Percentiles rank a stretch among this genome's conserved stretches.
Conservation (phyloP, 2,113 vertebrate species). For the Pitta sordida region DNA sequence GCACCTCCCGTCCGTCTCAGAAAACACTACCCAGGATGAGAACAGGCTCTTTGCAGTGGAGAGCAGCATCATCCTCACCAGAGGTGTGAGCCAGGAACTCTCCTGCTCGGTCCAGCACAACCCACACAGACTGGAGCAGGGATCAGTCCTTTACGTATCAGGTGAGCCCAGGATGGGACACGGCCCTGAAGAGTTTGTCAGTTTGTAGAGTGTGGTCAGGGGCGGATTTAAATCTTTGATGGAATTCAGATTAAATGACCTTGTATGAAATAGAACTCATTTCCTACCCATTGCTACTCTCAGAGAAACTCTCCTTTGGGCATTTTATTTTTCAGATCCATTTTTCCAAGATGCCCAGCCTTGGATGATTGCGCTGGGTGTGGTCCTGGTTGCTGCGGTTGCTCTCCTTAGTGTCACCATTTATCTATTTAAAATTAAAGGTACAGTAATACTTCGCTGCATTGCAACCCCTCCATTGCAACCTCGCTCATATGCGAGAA, state of each 20-base stretch:
- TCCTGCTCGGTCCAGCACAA: background rate
- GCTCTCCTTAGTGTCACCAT: background rate
- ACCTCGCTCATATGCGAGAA: too few relatives aligned
- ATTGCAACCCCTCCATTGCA: too few relatives aligned
- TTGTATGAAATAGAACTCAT: too few relatives aligned
- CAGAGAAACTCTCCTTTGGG: too few relatives aligned
- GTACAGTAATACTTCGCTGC: too few relatives aligned
- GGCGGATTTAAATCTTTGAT: too few relatives aligned
- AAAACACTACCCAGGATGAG: background rate
- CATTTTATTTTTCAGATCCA: background rate
- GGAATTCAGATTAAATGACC: too few relatives aligned
- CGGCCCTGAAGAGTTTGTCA: too few relatives aligned
- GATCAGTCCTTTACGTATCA: accelerated
- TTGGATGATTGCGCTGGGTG: background rate
- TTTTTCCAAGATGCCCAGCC: background rate
- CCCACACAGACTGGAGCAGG: accelerated
- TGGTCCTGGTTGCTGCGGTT: background rate
- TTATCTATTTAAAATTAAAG: background rate
- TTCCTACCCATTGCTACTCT: too few relatives aligned
- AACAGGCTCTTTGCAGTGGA: background rate
- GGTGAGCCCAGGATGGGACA: background rate
- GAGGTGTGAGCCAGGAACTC: background rate
- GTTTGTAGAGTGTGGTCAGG: too few relatives aligned
- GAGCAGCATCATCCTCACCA: background rate
- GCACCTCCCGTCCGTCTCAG: background rate